phyloP scores from a whole-genome alignment of 1,140 invertebrate genomes.

The Drosophila sproati region DNA sequence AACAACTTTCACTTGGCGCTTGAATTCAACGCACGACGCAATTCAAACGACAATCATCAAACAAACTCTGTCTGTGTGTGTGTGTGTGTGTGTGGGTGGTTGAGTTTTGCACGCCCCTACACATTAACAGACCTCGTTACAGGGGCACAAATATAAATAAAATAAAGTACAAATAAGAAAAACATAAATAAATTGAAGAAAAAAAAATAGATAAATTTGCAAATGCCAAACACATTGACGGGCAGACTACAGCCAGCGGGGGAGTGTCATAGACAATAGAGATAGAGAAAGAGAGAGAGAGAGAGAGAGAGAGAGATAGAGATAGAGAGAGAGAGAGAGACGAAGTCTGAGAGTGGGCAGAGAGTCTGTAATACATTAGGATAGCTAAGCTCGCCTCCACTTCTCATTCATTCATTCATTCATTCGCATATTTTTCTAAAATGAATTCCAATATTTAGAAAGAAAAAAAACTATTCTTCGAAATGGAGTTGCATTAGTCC shows the following conservation, averaged over 20 bases:
- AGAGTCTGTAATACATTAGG: too few relatives aligned
- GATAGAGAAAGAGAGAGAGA: neutral
- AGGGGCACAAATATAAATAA: slow-evolving; percentile 34
- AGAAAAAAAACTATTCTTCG: too few relatives aligned
- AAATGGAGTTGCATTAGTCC: too few relatives aligned
- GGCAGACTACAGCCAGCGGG: neutral
- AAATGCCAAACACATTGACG: slow-evolving; percentile 38
- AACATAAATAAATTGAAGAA: slow-evolving; percentile 16
- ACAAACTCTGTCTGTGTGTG: slow-evolving; percentile 24
- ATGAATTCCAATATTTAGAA: too few relatives aligned
- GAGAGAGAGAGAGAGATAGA: neutral
- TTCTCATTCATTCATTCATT: too few relatives aligned
- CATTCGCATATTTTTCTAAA: too few relatives aligned
- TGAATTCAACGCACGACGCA: slow-evolving; percentile 82
- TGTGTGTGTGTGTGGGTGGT: slow-evolving; percentile 30
- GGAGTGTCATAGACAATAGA: too few relatives aligned
- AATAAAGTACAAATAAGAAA: slow-evolving; percentile 4
- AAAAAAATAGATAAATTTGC: slow-evolving; percentile 30
- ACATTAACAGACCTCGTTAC: slow-evolving; percentile 28
- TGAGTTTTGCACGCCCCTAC: slow-evolving; percentile 55
- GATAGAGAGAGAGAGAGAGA: too few relatives aligned
- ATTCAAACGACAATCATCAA: slow-evolving; percentile 70
- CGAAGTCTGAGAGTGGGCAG: too few relatives aligned
- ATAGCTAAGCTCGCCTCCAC: too few relatives aligned
- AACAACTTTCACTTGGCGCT: slow-evolving; percentile 82